Base-by-base conservation (phyloP, 2,113 vertebrate genomes). In the Spea multiplicata region DNA sequence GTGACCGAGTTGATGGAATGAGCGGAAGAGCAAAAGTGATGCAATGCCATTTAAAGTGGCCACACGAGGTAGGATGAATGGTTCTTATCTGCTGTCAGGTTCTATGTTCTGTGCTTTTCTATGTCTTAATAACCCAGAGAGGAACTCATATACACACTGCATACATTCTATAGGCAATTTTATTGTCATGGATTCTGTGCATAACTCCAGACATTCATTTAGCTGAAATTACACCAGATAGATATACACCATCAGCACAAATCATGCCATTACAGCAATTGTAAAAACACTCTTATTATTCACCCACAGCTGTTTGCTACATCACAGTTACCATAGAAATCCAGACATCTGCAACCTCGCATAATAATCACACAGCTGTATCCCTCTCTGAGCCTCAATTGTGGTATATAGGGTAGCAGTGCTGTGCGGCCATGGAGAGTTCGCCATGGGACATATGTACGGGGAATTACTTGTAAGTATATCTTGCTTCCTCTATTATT, bases 321-420 rank as follows among this genome's bases (percentile, higher is more conserved):
- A 55, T 66, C 52, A 5, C 30, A 16, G 62, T 30, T 75, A 55
- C 74, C 50, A 75, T 57, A 67, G 74, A 75, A 57, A 67, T 57
- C 7, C 44, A 67, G 30, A 45, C 49, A 57, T 67, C 74, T 67
- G 64, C 52, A 75, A 59, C 14, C 4, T 3, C 12, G 4, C 55
- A 8, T 13, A 9, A 75, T 50, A 16, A 30, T 66, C 61, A 66
- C 48, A 17, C 61, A 53, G 8, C 49, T 16, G 62, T 64, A 50
- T 50, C 14, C 13, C 46, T 48, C 6, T 13, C 50, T 4, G 5
- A 8, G 16, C 47, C 12, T 74, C 8, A 30, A 61, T 49, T 57
- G 16, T 30, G 30, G 30, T 30, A 30, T 47, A 16, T 44, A 13
- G 6, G 55, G 44, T 12, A 17, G 8, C 16, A 50, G 44, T 73